These are phyloP conservation scores for Drosophila histrio DNA, from an alignment of 2,888 invertebrate species.

Conservation along the genomic window DNA sequence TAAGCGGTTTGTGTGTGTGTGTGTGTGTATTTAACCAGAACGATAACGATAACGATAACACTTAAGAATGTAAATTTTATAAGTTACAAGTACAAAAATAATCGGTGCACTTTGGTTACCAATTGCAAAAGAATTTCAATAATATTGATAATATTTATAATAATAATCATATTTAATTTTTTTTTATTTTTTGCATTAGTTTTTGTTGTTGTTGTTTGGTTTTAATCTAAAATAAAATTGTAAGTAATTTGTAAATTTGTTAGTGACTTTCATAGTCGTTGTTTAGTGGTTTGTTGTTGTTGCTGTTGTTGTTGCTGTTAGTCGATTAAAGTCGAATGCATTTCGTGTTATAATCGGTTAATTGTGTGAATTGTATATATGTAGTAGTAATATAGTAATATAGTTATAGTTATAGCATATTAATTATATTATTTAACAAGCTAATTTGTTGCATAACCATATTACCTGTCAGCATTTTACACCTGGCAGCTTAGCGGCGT, in stretches of 20 bases:
- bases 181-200: conserved; percentile 3
- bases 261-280: conserved; percentile 24
- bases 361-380: conserved; percentile 25
- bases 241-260: conserved; percentile 7
- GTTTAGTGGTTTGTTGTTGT: conserved; percentile 8
- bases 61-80: conserved; percentile 17
- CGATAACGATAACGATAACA: conserved; percentile 38
- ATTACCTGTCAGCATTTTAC: conserved; percentile 53
- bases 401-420: conserved; percentile 20
- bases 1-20: conserved; percentile 21
- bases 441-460: conserved; percentile 51
- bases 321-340: conserved; percentile 35
- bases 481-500: conserved; percentile 32
- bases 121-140: conserved; percentile 37
- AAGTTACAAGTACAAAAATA: conserved; percentile 19
- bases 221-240: conserved; percentile 21
- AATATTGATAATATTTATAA: conserved; percentile 22
- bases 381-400: conserved; percentile 13
- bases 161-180: conserved; percentile 10
- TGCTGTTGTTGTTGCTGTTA: conserved; percentile 24
- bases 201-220: not conserved
- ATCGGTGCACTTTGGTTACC: conserved; percentile 21
- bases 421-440: conserved; percentile 25
- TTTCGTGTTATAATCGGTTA: conserved; percentile 30
- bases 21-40: conserved; percentile 23